Conservation (phyloP, 2,888 invertebrate species). For the Zonitis immaculata region DNA sequence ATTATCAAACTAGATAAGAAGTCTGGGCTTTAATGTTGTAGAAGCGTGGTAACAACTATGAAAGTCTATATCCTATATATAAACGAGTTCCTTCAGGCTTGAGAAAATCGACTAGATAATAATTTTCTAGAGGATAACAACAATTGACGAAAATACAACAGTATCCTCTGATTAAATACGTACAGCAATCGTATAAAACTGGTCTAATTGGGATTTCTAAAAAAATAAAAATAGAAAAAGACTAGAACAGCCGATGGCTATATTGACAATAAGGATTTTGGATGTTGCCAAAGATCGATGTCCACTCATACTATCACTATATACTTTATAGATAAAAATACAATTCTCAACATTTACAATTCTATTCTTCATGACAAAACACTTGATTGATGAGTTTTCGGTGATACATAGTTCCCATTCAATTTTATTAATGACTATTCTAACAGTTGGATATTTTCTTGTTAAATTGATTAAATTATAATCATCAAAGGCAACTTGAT, state of each 20-base stretch:
- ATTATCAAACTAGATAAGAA: slow-evolving; percentile 5
- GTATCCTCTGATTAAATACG: slow-evolving; percentile 23
- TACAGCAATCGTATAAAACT: slow-evolving; percentile 18
- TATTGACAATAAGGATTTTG: slow-evolving; percentile 12
- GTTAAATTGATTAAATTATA: neutral
- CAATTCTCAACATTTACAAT: slow-evolving; percentile 11
- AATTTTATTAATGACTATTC: neutral
- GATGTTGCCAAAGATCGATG: slow-evolving; percentile 7
- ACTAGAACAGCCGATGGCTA: neutral
- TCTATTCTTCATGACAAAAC: slow-evolving; percentile 2
- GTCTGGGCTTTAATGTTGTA: neutral
- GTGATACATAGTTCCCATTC: neutral
- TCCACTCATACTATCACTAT: slow-evolving; percentile 12
- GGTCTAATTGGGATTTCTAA: slow-evolving; percentile 17
- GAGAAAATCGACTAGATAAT: slow-evolving; percentile 6
- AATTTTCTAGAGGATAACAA: slow-evolving; percentile 12
- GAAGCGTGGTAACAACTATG: neutral
- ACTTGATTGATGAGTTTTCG: slow-evolving; percentile 12
- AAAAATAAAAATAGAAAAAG: slow-evolving; percentile 8
- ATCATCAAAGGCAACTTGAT: neutral
- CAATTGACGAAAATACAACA: slow-evolving; percentile 16
- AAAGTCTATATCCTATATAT: neutral
- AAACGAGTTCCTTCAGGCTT: neutral
- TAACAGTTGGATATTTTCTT: neutral
- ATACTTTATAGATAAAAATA: slow-evolving; percentile 15